A percentile compares a stretch with the other conserved stretches of the same genome.
phyloP scores from a whole-genome alignment of 2,797 vertebrate species.

The Apodemus agrarius region DNA sequence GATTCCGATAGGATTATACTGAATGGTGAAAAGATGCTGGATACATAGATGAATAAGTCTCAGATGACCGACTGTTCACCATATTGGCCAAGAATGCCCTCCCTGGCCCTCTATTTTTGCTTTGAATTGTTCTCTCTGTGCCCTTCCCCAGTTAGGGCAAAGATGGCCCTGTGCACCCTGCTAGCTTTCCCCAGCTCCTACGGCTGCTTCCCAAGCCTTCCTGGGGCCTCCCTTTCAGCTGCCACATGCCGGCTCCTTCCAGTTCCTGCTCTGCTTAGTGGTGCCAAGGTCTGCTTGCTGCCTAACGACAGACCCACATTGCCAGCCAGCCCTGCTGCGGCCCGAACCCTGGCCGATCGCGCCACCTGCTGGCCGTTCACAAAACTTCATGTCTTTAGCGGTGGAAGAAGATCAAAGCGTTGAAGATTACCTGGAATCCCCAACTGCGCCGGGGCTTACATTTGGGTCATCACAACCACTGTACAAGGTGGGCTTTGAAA shows the following conservation, averaged over 20 bases:
- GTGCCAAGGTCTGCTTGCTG: slow-evolving; percentile 82
- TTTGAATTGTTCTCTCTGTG: not conserved
- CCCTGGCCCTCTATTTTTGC: not conserved
- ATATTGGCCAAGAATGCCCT: not conserved
- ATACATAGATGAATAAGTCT: not conserved
- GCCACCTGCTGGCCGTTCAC: slow-evolving; percentile 77
- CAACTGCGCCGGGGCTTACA: not conserved
- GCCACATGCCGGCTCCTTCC: slow-evolving; percentile 73
- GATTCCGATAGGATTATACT: not conserved
- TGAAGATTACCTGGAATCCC: not conserved
- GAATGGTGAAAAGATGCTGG: not conserved
- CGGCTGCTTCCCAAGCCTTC: slow-evolving; percentile 60
- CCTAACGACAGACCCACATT: slow-evolving; percentile 68
- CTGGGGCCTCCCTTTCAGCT: slow-evolving; percentile 56
- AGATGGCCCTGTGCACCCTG: not conserved
- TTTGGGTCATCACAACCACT: not conserved
- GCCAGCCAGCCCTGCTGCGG: slow-evolving; percentile 62
- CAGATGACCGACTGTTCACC: not conserved
- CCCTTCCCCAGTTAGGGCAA: fast-evolving
- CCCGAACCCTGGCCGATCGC: slow-evolving; percentile 72
- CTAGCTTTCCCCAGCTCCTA: slow-evolving; percentile 10
- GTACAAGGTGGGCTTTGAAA: slow-evolving; percentile 4
- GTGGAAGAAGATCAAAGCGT: not conserved
- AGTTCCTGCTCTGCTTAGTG: slow-evolving; percentile 31
- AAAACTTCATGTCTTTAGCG: slow-evolving; percentile 9